Conservation (phyloP, 2,888 invertebrate species). For the Heliconius charithonia region DNA sequence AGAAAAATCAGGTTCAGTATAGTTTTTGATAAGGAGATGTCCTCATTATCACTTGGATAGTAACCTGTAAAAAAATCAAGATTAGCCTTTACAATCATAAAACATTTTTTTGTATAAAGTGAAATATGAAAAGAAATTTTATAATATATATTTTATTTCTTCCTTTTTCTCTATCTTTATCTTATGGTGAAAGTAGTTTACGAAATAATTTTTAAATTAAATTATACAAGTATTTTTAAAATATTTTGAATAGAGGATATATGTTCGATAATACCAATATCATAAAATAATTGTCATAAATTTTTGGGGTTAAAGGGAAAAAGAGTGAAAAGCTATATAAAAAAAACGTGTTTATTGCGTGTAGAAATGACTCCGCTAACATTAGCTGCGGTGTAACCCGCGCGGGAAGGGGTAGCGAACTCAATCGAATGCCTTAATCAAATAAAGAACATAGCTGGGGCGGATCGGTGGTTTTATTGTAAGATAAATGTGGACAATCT, state of each 20-base stretch:
- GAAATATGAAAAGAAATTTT: too few species aligned
- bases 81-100: neutral
- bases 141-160: too few species aligned
- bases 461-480: slow-evolving; percentile 24
- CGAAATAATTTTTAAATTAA: too few species aligned
- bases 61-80: neutral
- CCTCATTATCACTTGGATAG: neutral
- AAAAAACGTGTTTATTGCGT: neutral
- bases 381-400: slow-evolving; percentile 13
- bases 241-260: too few species aligned
- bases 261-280: neutral
- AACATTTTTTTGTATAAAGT: neutral
- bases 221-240: too few species aligned
- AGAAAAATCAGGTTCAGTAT: neutral
- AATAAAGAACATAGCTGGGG: slow-evolving; percentile 29
- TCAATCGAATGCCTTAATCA: slow-evolving; percentile 30
- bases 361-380: slow-evolving; percentile 1
- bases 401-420: slow-evolving; percentile 22
- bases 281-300: neutral
- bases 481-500: slow-evolving; percentile 27
- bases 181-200: too few species aligned
- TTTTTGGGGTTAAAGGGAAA: neutral
- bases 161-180: too few species aligned
- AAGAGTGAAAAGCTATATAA: neutral
- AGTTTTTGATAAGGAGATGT: neutral